Evolutionary conservation across 2,113 vertebrate species (phyloP), one percentile per base, ranked within the genome.

Genomic region (Oreochromis spilurus): DNA sequence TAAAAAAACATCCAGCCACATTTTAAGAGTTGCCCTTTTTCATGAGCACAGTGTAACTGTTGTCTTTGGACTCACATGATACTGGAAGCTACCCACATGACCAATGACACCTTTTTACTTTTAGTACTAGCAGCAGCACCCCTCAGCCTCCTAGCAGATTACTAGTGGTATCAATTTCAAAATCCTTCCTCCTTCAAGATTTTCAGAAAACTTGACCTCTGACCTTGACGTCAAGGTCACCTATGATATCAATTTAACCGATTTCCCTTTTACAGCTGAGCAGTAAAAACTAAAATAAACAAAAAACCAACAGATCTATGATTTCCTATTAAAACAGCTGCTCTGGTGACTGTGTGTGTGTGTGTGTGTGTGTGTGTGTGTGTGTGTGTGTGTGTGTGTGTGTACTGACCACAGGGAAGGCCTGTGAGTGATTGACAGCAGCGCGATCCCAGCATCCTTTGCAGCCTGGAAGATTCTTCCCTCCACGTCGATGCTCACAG

Each of bases 391-490:
- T 29, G 55, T 58, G 55, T 60, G 29, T 62, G 60, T 26, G 43
- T 58, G 48, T 53, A 72, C 96, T 97, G 87, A 99, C 98, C 98
- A 99, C 62, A 99, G 97, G 79, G 99, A 99, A 79, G 98, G 98
- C 89, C 99, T 97, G 89, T 99, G 99, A 21, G 98, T 99, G 93
- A 99, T 99, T 16, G 99, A 99, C 89, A 99, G 96, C 84, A 99
- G 95, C 29, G 98, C 97, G 88, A 99, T 99, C 86, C 99, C 98
- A 91, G 97, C 96, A 93, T 97, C 97, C 94, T 98, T 98, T 36
- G 99, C 98, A 90, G 98, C 98, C 93, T 99, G 98, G 92, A 99
- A 99, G 95, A 99, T 99, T 91, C 96, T 98, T 83, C 98, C 99
- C 96, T 99, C 99, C 7, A 99, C 99, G 24, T 99, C 99, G 84